These are phyloP conservation scores for Volucella zonaria DNA, from an alignment of 2,888 invertebrate genomes.

Conservation along the genomic window DNA sequence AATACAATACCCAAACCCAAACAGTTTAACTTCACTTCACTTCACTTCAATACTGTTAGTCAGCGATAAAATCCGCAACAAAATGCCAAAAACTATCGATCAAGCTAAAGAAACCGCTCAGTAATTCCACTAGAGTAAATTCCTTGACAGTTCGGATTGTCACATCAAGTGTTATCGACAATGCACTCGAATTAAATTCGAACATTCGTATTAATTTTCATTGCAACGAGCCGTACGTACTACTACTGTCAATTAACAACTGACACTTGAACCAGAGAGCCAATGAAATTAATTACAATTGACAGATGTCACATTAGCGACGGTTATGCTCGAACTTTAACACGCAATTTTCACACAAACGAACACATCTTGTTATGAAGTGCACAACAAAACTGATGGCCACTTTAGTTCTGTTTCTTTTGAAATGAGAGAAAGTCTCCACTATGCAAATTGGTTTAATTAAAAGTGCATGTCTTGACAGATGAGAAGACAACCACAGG, in stretches of 20 bases:
- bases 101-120: slow-evolving; percentile 50
- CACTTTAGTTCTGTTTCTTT: slow-evolving; percentile 29
- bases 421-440: slow-evolving; percentile 21
- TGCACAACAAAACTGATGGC: not conserved
- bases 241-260: too few species aligned
- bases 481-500: slow-evolving; percentile 53
- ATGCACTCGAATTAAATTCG: slow-evolving; percentile 65
- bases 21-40: slow-evolving; percentile 2
- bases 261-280: slow-evolving; percentile 25
- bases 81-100: slow-evolving; percentile 58
- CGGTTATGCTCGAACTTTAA: slow-evolving; percentile 28
- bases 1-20: not conserved
- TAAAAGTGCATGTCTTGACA: slow-evolving; percentile 49
- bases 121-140: slow-evolving; percentile 59
- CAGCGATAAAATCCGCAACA: slow-evolving; percentile 52
- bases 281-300: slow-evolving; percentile 26
- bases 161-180: slow-evolving; percentile 69
- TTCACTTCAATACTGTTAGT: slow-evolving; percentile 39
- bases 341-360: slow-evolving; percentile 42
- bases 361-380: slow-evolving; percentile 36
- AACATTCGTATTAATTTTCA: slow-evolving; percentile 68
- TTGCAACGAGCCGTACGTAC: slow-evolving; percentile 31
- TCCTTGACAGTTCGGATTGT: slow-evolving; percentile 70
- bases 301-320: slow-evolving; percentile 64
- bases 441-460: slow-evolving; percentile 45